Conservation (phyloP, 2,113 vertebrate genomes). For the Crotalus viridis region DNA sequence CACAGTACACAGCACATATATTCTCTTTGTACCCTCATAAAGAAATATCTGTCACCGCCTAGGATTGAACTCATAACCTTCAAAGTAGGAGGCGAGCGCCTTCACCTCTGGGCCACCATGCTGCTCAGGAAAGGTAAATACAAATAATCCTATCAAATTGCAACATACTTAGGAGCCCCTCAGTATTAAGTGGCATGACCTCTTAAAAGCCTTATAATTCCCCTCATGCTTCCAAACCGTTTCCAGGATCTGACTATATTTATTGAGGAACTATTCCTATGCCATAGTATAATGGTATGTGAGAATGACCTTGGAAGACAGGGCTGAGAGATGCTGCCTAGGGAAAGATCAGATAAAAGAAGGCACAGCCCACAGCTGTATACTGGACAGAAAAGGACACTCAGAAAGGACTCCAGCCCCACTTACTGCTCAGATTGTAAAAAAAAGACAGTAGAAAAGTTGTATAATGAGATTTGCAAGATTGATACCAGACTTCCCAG, state of each 20-base stretch:
- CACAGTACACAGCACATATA: too few relatives aligned
- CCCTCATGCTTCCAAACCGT: background rate
- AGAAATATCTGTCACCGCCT: background rate
- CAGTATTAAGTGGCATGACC: background rate
- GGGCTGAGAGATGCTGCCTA: background rate
- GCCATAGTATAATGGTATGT: background rate
- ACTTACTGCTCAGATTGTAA: background rate
- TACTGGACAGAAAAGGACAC: background rate
- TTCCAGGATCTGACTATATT: background rate
- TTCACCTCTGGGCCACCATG: too few relatives aligned
- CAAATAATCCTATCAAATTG: background rate
- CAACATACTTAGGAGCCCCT: background rate
- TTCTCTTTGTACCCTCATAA: too few relatives aligned
- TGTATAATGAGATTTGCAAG: background rate
- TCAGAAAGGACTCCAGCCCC: background rate
- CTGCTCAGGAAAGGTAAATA: background rate
- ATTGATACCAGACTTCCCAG: background rate
- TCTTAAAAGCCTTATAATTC: background rate
- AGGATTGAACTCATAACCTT: background rate
- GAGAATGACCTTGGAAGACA: background rate
- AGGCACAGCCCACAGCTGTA: background rate
- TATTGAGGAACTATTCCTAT: background rate
- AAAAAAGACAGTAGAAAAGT: background rate
- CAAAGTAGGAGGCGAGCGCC: background rate
- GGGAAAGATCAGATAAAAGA: background rate